Base-by-base conservation (phyloP, 2,797 vertebrate species). In the Anguilla anguilla region DNA sequence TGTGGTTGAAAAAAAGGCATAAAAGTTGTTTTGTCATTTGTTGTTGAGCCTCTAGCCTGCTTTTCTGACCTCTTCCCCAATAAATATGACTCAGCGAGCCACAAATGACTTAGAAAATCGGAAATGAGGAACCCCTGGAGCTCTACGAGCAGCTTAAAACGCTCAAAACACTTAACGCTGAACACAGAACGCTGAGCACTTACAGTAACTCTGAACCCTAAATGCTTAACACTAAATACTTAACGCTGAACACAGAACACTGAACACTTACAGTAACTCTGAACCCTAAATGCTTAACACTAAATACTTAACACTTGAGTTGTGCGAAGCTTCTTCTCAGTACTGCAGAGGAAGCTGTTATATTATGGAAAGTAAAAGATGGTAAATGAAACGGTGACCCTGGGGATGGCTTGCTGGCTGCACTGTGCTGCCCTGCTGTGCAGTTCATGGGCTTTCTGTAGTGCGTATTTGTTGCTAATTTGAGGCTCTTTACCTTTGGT, bases 21-120 rank as follows among this genome's bases (percentile, higher is more conserved):
- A 49, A 64, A 59, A 59, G 53, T 53, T 57, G 83, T 87, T 15
- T 35, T 87, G 49, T 49, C 19, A 77, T 74, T 69, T 57, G 31
- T 69, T 77, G 83, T 57, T 72, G 10, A n/a, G 49, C 85, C 91
- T 93, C 91, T 94, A 90, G 84, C 91, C 91, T 92, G 87, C 89
- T 89, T 49, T 83, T 57, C 67, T 85, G 89, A 91, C 91, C 85
- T 81, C 86, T 95, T 96, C 92, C 92, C 92, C 89, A 91, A 87
- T 93, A 89, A 93, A 92, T 90, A 81, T 55, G 89, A 92, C 92
- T 94, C 93, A 96, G 94, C 22, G 89, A 91, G 90, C 91, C 92
- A 86, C 89, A 95, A 95, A 95, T 96, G 95, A 94, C 90, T 84
- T 85, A 95, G 96, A 96, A 96, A 96, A 93, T 81, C 91, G 95